Conservation (phyloP, 2,113 vertebrate genomes). For the Varanus komodoensis region DNA sequence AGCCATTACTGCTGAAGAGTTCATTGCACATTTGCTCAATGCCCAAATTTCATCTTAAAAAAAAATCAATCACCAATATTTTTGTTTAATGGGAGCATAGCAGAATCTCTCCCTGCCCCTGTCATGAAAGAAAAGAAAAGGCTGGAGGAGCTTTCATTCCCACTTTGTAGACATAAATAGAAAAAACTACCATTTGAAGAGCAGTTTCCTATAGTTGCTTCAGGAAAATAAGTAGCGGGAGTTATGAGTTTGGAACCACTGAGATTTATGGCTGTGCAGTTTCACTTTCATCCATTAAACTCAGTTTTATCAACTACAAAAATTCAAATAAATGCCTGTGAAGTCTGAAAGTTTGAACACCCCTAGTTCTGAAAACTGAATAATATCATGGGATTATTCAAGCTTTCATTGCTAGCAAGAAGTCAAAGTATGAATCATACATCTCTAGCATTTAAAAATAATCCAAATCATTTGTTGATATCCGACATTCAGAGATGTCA, state of each 20-base stretch:
- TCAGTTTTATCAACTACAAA: slow-evolving; percentile 36
- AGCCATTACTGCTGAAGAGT: slow-evolving; percentile 35
- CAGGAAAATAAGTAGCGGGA: slow-evolving; percentile 16
- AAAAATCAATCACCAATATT: neutral
- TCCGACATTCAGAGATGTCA: neutral
- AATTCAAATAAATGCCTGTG: slow-evolving; percentile 19
- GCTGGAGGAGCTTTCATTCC: slow-evolving; percentile 15
- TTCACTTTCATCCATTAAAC: neutral
- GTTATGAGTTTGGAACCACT: slow-evolving; percentile 36
- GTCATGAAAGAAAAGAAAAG: neutral
- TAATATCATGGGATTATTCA: neutral
- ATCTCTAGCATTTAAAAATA: neutral
- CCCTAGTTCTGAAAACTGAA: neutral
- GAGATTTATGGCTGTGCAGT: neutral
- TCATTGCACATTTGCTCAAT: slow-evolving; percentile 36
- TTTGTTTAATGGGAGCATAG: slow-evolving; percentile 23
- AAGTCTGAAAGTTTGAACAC: slow-evolving; percentile 27
- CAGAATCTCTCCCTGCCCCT: slow-evolving; percentile 1
- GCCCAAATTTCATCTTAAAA: neutral
- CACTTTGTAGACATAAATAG: slow-evolving; percentile 24
- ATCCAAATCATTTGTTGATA: neutral
- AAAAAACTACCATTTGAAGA: slow-evolving; percentile 46
- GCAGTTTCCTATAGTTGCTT: slow-evolving; percentile 38
- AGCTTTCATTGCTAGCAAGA: slow-evolving; percentile 2
- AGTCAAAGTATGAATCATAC: neutral